Evolutionary conservation across 2,888 invertebrate species (phyloP), one percentile per base, ranked within the genome.

Genomic region (Phaonia tiefii): DNA sequence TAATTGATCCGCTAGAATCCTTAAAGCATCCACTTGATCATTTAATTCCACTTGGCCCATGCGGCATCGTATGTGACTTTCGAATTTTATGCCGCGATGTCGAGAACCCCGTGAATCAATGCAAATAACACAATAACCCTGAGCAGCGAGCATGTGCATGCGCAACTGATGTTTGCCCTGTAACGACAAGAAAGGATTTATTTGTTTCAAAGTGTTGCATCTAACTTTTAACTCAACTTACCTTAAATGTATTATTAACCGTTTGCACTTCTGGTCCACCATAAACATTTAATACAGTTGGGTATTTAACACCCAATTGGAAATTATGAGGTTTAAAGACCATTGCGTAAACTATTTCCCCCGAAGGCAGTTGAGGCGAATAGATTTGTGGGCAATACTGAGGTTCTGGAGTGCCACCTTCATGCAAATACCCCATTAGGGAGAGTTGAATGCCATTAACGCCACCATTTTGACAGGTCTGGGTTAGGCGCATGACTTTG

Each of bases 241-340:
- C 97, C 93, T 97, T 97, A 88, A 97, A 98, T 5, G 96, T 96
- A 91, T 99, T 99, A 72, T 97, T 96, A 79, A 99, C 99, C 46
- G 98, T 93, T 92, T 99, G 99, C 63, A 99, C 98, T 90, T 99
- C 98, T 0, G 99, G 99, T 0, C 99, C 99, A 1, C 98, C 99
- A 89, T 99, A 99, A 71, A 99, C 97, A 91, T 98, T 98, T 66
- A 99, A 93, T 79, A 99, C 95, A 15, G 98, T 98, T 0, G 99
- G 99, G 92, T 98, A 97, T 79, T 91, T 90, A n/a, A 90, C 88
- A 20, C 91, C 91, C 74, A 90, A 76, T 85, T 93, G 92, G 86
- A 93, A 94, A 88, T 94, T 93, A 87, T 94, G 94, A 1, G 96
- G 97, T 87, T 96, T 95, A 92, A 98, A 98, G 83, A 98, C 94